Evolutionary conservation across 2,113 vertebrate species (phyloP), one percentile per base, ranked within the genome.

Genomic region (Vicugna pacos): DNA sequence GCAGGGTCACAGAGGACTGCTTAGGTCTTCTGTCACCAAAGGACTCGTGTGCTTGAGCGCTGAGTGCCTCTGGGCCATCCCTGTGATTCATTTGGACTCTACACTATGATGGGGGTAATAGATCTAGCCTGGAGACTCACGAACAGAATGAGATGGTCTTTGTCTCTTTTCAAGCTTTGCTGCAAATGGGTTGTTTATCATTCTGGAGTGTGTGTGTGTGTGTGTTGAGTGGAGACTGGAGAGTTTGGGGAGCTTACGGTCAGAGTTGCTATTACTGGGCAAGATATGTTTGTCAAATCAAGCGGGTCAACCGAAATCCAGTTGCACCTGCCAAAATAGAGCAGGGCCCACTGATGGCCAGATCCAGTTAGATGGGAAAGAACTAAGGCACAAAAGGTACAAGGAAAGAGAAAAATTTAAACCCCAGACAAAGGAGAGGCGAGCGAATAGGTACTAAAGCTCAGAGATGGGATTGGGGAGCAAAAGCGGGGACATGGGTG

Each of bases 151-250:
- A 62, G 79, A 64, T 0, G 4, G 20, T 1, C 95, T 73, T 82
- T 79, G 76, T 93, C 22, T 98, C 83, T 90, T 77, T 96, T 76
- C 87, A 89, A 97, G 76, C 35, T 30, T 8, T 46, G 1, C 77
- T 56, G 77, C 24, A 93, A 92, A 81, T 24, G 38, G n/a, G 30
- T 91, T 76, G 85, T 89, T 70, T 96, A 50, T 93, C 70, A 83
- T 84, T 83, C 32, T 72, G 52, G 46, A 90, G 3, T n/a, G 32
- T 14, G 24, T 26, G 54, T 20, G 28, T 19, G 19, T 54, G 38
- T 69, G 28, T 56, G 46, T 79, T 79, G 30, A 52, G 4, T 30
- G 48, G 6, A 19, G 12, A 14, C 6, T 75, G 46, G 5, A 30
- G 12, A 12, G 8, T 79, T 22, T 79, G 65, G 67, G 56, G 32